Evolutionary conservation across 2,797 vertebrate species (phyloP).

Genomic region (Pangasius mekongensis): DNA sequence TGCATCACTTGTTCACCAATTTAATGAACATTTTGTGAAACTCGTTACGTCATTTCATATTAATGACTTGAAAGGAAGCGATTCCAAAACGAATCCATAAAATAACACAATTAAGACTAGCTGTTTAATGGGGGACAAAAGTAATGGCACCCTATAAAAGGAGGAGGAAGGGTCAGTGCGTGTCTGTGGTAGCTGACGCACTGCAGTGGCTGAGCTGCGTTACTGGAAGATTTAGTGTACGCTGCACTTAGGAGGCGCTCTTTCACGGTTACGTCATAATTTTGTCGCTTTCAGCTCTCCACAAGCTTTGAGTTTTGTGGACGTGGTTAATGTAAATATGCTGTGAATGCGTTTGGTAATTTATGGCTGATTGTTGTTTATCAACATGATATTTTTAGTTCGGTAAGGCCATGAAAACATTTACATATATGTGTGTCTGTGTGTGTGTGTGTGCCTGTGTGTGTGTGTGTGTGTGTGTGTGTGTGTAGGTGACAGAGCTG

Average conservation of each 20-base stretch:
- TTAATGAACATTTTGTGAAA: background rate
- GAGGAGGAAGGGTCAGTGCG: background rate
- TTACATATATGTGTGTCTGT: background rate
- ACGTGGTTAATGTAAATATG: background rate
- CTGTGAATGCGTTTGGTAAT: background rate
- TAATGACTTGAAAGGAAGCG: background rate
- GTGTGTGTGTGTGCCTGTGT: background rate
- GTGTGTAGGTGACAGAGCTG: slow-evolving; percentile 88
- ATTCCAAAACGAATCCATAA: background rate
- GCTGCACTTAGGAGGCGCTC: background rate
- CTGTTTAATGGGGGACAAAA: background rate
- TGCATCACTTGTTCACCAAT: too few species aligned
- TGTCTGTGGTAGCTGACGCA: too few species aligned
- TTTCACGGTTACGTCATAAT: background rate
- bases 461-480: background rate
- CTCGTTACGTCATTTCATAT: background rate
- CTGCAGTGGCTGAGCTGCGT: too few species aligned
- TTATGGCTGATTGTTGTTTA: background rate
- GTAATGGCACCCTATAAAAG: background rate
- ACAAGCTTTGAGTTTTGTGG: background rate
- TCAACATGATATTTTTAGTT: background rate
- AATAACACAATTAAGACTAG: background rate
- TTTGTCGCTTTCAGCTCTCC: background rate
- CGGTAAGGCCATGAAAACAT: background rate
- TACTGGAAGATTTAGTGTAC: background rate